Evolutionary conservation across 1,140 invertebrate species (phyloP).

Genomic region (Drosophila baimaii): DNA sequence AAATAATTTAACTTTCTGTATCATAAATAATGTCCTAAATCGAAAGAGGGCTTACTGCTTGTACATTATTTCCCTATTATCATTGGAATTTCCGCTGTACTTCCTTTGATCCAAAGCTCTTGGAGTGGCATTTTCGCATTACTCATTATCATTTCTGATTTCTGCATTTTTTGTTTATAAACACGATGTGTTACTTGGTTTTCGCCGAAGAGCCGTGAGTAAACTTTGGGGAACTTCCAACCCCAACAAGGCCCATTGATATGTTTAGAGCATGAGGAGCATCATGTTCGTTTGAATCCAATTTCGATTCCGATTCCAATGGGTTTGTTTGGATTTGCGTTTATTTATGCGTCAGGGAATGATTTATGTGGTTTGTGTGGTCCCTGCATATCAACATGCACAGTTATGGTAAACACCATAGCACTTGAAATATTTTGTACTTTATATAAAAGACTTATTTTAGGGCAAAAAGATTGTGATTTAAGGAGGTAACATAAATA

Average conservation of each 20-base stretch:
- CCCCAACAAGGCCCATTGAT: background rate
- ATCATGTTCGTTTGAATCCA: conserved; percentile 11
- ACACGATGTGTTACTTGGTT: background rate
- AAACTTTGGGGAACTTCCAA: conserved; percentile 10
- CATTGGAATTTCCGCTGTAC: background rate
- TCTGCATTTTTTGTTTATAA: conserved; percentile 11
- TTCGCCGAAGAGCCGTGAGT: conserved; percentile 9
- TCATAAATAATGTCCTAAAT: background rate
- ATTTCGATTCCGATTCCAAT: conserved; percentile 20
- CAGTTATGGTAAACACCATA: background rate
- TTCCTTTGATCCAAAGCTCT: background rate
- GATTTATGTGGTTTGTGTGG: conserved; percentile 59
- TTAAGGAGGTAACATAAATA: background rate
- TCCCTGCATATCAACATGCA: conserved; percentile 8
- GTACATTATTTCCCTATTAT: background rate
- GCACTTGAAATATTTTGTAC: background rate
- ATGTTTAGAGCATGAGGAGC: conserved; percentile 8
- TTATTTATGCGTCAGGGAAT: conserved; percentile 64
- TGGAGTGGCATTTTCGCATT: conserved; percentile 5
- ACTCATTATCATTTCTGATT: conserved; percentile 28
- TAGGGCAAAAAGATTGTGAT: background rate
- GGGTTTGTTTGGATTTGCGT: conserved; percentile 59
- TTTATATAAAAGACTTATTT: background rate
- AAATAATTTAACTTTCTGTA: too few relatives aligned
- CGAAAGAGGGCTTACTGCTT: too few relatives aligned